phyloP scores from a whole-genome alignment of 2,113 vertebrate species.

The Parus major region DNA sequence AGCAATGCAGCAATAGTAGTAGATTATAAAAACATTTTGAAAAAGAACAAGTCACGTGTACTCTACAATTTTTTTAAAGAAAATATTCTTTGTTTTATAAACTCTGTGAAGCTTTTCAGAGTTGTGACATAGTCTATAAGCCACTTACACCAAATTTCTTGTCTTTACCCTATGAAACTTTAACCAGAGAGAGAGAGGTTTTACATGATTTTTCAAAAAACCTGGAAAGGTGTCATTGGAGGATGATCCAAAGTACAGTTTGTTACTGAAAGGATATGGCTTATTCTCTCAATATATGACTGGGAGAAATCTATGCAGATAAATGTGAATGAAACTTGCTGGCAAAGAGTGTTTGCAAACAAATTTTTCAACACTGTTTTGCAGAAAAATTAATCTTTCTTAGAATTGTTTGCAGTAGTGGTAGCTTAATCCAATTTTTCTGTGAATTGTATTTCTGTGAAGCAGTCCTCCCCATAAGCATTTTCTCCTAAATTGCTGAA shows the following conservation, averaged over 20 bases:
- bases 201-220: neutral
- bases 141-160: neutral
- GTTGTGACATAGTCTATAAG: neutral
- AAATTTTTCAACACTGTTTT: neutral
- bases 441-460: neutral
- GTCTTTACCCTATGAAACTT: neutral
- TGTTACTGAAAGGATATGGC: neutral
- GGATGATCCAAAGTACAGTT: neutral
- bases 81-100: neutral
- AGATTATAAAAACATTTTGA: neutral
- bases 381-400: neutral
- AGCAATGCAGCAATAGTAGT: neutral
- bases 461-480: neutral
- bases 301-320: neutral
- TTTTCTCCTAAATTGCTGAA: neutral
- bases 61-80: neutral
- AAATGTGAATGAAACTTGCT: neutral
- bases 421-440: neutral
- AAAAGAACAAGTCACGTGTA: neutral
- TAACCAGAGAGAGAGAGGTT: neutral
- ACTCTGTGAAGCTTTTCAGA: neutral
- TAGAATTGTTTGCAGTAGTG: neutral
- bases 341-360: neutral
- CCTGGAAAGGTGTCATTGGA: neutral
- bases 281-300: neutral